Evolutionary conservation across 2,888 invertebrate species (phyloP), one percentile per base, ranked within the genome.

Genomic region (Blera fallax): DNA sequence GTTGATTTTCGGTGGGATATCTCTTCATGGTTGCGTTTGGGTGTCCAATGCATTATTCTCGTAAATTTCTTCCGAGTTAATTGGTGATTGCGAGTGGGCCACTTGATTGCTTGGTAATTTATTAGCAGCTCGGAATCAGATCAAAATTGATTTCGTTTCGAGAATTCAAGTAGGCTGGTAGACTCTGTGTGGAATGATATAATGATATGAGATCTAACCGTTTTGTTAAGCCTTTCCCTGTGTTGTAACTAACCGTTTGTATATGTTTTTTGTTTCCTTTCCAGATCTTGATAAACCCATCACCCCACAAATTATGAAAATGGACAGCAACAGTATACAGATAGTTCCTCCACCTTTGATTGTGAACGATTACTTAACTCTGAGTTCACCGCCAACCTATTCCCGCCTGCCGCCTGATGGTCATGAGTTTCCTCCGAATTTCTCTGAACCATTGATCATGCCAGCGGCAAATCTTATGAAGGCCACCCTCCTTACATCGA

Each of bases 371-470:
- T 92, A 92, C 77, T 88, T 91, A 74, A 87, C 90, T 88, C 88
- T 91, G n/a, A 89, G 89, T 78, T 89, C 90, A 74, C 92, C 92
- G 56, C 91, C 92, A 65, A 92, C 92, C 64, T 92, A 92, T 87
- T 92, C 92, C 73, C 92, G 92, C 85, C 88, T 92, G 78, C 92
- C 92, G 65, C 92, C 92, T 81, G 92, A 92, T 89, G 92, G 92
- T 70, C 92, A 92, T 89, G 92, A 92, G 88, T 92, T 92, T 88
- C 92, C 92, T 14, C 92, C 91, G 60, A 92, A 92, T 81, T 92
- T 92, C 87, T 91, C 91, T 32, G 92, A 92, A 88, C 92, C 92
- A 77, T 89, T 92, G 80, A 91, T 91, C 34, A 91, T 91, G 90
- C 91, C 91, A 87, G 88, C 89, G 72, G 87, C 87, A 24, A 89